Percentiles rank a stretch among this genome's conserved stretches.
These are phyloP conservation scores for Drosophila truncata DNA, from an alignment of 1,140 invertebrate genomes.

Conservation along the genomic window DNA sequence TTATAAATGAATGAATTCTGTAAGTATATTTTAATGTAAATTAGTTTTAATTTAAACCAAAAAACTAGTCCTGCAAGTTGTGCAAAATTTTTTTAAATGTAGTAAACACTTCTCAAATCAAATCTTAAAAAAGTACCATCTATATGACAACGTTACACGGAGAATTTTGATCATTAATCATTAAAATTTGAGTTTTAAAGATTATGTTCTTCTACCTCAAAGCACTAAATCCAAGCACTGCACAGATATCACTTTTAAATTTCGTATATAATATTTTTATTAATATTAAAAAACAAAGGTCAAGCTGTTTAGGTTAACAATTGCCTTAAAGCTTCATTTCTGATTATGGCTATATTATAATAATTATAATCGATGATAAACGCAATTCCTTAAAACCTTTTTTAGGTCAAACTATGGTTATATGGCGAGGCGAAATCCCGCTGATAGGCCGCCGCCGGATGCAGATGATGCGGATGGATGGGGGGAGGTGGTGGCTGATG, in stretches of 20 bases:
- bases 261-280: not conserved
- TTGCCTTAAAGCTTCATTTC: not conserved
- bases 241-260: not conserved
- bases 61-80: too few relatives aligned
- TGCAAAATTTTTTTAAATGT: too few relatives aligned
- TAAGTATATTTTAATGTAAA: too few relatives aligned
- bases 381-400: not conserved
- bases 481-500: constrained; percentile 67
- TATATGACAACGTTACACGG: too few relatives aligned
- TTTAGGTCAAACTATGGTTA: constrained; percentile 63
- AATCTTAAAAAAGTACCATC: too few relatives aligned
- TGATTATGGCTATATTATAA: not conserved
- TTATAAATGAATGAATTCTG: too few relatives aligned
- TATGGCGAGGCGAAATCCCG: constrained; percentile 83
- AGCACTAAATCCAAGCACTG: not conserved
- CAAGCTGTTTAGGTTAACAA: not conserved
- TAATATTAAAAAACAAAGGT: constrained; percentile 2
- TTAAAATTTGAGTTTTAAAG: too few relatives aligned
- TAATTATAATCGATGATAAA: not conserved
- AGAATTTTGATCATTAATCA: too few relatives aligned
- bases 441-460: constrained; percentile 74
- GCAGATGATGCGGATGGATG: constrained; percentile 77
- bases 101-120: too few relatives aligned
- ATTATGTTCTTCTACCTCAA: not conserved
- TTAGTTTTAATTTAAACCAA: too few relatives aligned